A percentile compares a stretch with the other conserved stretches of the same genome.
Evolutionary conservation across 2,888 invertebrate species (phyloP).

Genomic region (Nephrotoma flavescens): DNA sequence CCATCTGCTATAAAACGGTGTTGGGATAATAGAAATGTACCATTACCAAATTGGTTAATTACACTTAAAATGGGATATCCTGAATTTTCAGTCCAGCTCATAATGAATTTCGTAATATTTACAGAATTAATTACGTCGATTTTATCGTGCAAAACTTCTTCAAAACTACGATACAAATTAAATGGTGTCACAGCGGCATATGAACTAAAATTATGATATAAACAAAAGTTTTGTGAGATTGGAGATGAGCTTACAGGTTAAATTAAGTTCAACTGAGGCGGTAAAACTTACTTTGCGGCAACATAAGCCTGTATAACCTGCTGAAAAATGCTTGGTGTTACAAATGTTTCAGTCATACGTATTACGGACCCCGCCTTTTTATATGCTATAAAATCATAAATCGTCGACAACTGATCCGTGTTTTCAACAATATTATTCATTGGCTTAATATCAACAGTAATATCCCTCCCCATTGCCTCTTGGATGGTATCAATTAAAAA

Average conservation of each 20-base stretch:
- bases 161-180: conserved; percentile 22
- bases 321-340: conserved; percentile 34
- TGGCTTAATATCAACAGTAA: conserved; percentile 29
- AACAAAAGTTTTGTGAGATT: background rate
- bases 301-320: conserved; percentile 37
- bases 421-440: conserved; percentile 39
- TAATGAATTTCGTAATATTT: conserved; percentile 36
- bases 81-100: conserved; percentile 43
- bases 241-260: no score
- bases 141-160: conserved; percentile 15
- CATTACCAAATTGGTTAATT: background rate
- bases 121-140: conserved; percentile 14
- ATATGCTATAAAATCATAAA: conserved; percentile 45
- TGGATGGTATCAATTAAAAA: conserved; percentile 30
- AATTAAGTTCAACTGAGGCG: background rate
- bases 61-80: conserved; percentile 27
- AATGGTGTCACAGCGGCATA: conserved; percentile 17
- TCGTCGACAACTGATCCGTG: conserved; percentile 35
- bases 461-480: conserved; percentile 17
- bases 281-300: conserved; percentile 21
- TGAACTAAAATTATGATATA: conserved; percentile 9
- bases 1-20: background rate
- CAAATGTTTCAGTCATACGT: conserved; percentile 56
- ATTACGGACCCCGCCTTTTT: conserved; percentile 44
- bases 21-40: background rate